Base-by-base conservation (phyloP, 1,140 invertebrate species). In the Vanessa tameamea region DNA sequence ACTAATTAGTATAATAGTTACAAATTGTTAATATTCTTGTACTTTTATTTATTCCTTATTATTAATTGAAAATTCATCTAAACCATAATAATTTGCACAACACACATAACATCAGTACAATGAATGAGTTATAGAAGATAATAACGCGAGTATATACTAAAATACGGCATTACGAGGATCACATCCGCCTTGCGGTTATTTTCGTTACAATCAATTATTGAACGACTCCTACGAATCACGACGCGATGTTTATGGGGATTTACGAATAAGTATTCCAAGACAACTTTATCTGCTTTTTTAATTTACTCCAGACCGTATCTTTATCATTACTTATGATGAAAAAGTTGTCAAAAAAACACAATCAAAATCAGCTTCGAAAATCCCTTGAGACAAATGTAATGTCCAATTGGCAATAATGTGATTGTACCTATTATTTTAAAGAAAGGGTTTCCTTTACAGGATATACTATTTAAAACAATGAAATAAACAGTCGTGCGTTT, bases 81-180 rank as follows among this genome's bases (percentile, higher is more conserved):
- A 69, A 69, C 66, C 15, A 55, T 57, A 15, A 57, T 69, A n/a
- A 68, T 68, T 68, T 68, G 66, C 55, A 69, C 66, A 59, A 43
- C 66, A 69, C 51, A 55, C 57, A n/a, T 26, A 37, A 15, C 26
- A 37, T 37, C 14, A 61, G 26, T 61, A 57, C n/a, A 26, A 20
- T 26, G 11, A 61, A 14, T 31, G 15, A 61, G 6, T 15, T 61
- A 11, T 8, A 9, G 16, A 55, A 11, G 16, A 16, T 16, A 55
- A 55, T 16, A 6, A 55, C 15, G 16, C 53, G 9, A 55, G 48
- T 51, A 55, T 55, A 20, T 20, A 14, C 57, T 31, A 61, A 61
- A 61, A 15, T 2, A 61, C 16, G 16, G 15, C 51, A 16, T 55
- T 16, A 57, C 9, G 23, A 23, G 23, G 16, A 53, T n/a, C 15